Evolutionary conservation across 2,113 vertebrate genomes (phyloP).

Genomic region (Paraplagusia blochii): DNA sequence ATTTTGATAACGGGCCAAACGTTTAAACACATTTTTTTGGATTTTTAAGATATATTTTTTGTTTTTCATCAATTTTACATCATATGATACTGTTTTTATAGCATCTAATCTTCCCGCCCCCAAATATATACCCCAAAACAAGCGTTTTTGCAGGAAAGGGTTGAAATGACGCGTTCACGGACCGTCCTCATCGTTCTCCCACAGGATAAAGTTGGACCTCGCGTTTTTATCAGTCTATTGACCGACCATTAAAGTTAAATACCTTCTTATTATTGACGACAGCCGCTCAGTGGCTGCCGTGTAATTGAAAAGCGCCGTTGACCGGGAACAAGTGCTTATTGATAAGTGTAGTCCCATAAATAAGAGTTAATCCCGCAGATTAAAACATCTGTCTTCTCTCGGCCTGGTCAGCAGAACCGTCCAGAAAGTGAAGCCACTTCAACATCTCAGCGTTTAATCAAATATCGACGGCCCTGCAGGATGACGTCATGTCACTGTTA

Average conservation of each 20-base stretch:
- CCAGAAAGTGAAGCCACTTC: constrained; percentile 71
- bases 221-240: too few relatives aligned
- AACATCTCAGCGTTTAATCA: constrained; percentile 83
- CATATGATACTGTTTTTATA: too few relatives aligned
- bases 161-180: too few relatives aligned
- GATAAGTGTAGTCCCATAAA: constrained; percentile 59
- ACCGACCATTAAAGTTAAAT: constrained; percentile 3
- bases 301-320: constrained; percentile 29
- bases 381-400: constrained; percentile 54
- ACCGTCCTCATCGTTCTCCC: too few relatives aligned
- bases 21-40: too few relatives aligned
- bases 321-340: constrained; percentile 51
- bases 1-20: too few relatives aligned
- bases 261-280: constrained; percentile 15
- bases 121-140: too few relatives aligned
- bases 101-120: too few relatives aligned
- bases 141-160: too few relatives aligned
- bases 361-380: constrained; percentile 52
- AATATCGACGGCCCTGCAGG: constrained; percentile 86
- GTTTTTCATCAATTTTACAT: too few relatives aligned
- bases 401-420: constrained; percentile 80
- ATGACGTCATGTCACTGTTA: constrained; percentile 86
- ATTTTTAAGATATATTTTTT: too few relatives aligned
- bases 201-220: too few relatives aligned
- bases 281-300: constrained; percentile 26